A percentile compares a stretch with the other conserved stretches of the same genome.
Conservation (phyloP, 1,140 invertebrate species). For the Drosophila simulans region DNA sequence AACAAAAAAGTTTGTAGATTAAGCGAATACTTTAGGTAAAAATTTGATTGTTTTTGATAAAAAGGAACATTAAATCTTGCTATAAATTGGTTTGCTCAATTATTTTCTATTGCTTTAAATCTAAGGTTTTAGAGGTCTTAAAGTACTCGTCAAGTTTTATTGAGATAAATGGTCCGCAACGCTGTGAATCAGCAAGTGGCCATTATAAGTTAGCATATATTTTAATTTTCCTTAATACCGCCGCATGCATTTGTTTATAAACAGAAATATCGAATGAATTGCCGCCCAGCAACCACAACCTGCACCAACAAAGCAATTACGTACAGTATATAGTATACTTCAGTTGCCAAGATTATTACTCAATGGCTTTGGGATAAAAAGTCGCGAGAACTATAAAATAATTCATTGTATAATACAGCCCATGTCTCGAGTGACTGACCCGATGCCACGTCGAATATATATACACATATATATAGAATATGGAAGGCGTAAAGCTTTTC, state of each 20-base stretch:
- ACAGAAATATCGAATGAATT: constrained; percentile 30
- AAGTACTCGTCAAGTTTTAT: not conserved
- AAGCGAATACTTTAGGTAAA: no score
- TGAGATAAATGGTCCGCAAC: not conserved
- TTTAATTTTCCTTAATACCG: not conserved
- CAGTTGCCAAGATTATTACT: constrained; percentile 31
- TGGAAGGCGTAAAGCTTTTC: constrained; percentile 10
- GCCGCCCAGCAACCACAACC: constrained; percentile 37
- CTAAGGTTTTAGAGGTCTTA: not conserved
- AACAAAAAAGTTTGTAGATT: no score
- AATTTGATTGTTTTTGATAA: no score
- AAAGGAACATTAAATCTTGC: not conserved
- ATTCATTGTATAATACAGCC: constrained; percentile 22
- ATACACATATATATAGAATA: not conserved
- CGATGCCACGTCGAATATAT: constrained; percentile 5
- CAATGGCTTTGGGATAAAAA: constrained; percentile 14
- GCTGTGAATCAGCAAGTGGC: not conserved
- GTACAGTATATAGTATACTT: not conserved
- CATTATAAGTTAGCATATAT: constrained; percentile 3
- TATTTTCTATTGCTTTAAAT: not conserved
- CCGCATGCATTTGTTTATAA: constrained; percentile 39
- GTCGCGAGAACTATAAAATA: constrained; percentile 23
- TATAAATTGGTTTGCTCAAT: not conserved
- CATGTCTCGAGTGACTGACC: constrained; percentile 7
- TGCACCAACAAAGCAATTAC: constrained; percentile 54